Conservation (phyloP, 2,113 vertebrate genomes). For the Azemiops feae region DNA sequence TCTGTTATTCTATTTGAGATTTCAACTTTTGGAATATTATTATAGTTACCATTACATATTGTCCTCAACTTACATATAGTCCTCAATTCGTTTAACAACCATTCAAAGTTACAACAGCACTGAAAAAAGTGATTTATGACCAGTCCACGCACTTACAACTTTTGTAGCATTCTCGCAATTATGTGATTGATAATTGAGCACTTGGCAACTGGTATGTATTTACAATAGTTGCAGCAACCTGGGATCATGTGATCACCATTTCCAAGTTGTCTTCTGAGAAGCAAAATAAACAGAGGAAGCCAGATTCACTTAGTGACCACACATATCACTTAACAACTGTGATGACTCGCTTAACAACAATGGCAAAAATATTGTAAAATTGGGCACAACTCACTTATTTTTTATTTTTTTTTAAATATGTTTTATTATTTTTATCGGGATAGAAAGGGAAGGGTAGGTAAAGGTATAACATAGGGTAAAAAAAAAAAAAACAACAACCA, state of each 20-base stretch:
- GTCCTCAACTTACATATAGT: neutral
- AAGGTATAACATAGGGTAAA: too few relatives aligned
- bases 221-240: neutral
- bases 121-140: neutral
- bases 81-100: neutral
- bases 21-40: neutral
- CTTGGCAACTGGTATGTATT: neutral
- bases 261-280: neutral
- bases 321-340: neutral
- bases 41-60: neutral
- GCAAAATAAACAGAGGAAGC: neutral
- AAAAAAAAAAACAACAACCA: too few relatives aligned
- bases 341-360: neutral
- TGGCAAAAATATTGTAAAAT: neutral
- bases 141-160: neutral
- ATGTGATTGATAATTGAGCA: neutral
- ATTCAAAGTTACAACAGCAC: neutral
- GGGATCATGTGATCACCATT: neutral
- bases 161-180: neutral
- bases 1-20: neutral
- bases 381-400: neutral
- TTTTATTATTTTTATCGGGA: too few relatives aligned
- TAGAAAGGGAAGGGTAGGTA: too few relatives aligned
- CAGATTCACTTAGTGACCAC: neutral
- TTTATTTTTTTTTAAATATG: too few relatives aligned